Evolutionary conservation across 2,888 invertebrate species (phyloP), one percentile per base, ranked within the genome.

Genomic region (Rhagophthalmus giganteus): DNA sequence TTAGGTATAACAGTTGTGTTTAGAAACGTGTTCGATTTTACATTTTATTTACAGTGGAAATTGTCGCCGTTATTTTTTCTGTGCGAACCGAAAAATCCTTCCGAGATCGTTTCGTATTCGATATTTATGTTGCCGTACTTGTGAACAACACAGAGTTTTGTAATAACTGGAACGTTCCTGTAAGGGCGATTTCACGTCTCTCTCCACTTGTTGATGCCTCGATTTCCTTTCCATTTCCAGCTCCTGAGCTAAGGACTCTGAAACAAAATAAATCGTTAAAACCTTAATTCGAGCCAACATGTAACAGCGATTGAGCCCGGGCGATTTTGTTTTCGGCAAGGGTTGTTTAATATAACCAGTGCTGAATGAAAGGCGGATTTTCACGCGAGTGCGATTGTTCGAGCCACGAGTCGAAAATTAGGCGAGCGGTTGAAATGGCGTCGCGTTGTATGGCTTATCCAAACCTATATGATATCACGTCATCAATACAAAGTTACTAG

Each of bases 81-180:
- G 20, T 20, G 20, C 20, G 20, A 20, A 20, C 7, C 7, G 7
- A 20, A 5, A 20, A n/a, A n/a, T n/a, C n/a, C n/a, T n/a, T n/a
- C n/a, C n/a, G 26, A 10, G 26, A 26, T n/a, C 26, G 26, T 10
- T 26, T n/a, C n/a, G n/a, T 10, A 10, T 26, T 26, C 33, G 13
- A 31, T 30, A 54, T 69, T 73, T 82, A 82, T 74, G 91, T 91
- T 70, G 91, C 91, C 73, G 90, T 90, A 73, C 90, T 90, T 66
- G 90, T 90, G 75, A 91, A 92, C 59, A 92, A 81, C 61, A 92
- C 90, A 24, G 92, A 91, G 77, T 90, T 92, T 92, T 92, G 79
- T 91, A 92, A 76, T 92, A 92, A 65, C 85, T 84, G 49, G 84
- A 82, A 55, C 87, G 81, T 75, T 91, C 91, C 66, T 90, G 88